phyloP scores from a whole-genome alignment of 2,888 invertebrate genomes.

The Aleiodes alternator region DNA sequence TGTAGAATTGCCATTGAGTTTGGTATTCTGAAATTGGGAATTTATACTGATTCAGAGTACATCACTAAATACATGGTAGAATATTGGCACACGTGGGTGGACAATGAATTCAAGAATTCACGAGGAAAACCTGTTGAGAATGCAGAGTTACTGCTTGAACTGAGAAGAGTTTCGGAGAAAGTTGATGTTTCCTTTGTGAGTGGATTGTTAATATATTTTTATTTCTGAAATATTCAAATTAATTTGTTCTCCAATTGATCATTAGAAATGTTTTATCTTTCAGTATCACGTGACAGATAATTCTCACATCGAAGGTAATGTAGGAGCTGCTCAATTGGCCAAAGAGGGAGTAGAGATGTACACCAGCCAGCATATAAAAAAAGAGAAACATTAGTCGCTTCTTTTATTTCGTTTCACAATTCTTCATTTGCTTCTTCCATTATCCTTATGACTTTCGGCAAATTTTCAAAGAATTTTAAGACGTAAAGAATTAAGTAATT shows the following conservation, averaged over 20 bases:
- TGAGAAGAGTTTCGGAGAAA: background rate
- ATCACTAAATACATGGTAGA: background rate
- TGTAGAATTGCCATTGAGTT: constrained; percentile 12
- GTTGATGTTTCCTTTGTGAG: constrained; percentile 12
- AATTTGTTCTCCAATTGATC: background rate
- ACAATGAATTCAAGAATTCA: constrained; percentile 2
- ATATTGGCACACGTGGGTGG: background rate
- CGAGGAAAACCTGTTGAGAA: constrained; percentile 1
- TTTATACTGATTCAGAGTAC: constrained; percentile 8
- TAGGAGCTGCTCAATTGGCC: background rate
- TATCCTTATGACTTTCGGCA: too few relatives aligned
- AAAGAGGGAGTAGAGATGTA: background rate
- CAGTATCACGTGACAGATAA: background rate
- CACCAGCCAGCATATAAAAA: too few relatives aligned
- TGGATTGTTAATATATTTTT: background rate
- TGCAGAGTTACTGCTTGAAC: constrained; percentile 3
- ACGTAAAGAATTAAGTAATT: too few relatives aligned
- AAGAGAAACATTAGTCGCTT: too few relatives aligned
- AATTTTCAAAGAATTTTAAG: too few relatives aligned
- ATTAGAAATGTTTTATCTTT: background rate
- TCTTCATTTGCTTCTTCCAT: too few relatives aligned
- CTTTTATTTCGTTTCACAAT: too few relatives aligned
- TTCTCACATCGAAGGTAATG: background rate
- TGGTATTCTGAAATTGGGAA: background rate
- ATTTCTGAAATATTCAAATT: background rate